Percentiles rank a stretch among this genome's conserved stretches.
phyloP scores from a whole-genome alignment of 2,888 invertebrate genomes.

The Yponomeuta evonymella region DNA sequence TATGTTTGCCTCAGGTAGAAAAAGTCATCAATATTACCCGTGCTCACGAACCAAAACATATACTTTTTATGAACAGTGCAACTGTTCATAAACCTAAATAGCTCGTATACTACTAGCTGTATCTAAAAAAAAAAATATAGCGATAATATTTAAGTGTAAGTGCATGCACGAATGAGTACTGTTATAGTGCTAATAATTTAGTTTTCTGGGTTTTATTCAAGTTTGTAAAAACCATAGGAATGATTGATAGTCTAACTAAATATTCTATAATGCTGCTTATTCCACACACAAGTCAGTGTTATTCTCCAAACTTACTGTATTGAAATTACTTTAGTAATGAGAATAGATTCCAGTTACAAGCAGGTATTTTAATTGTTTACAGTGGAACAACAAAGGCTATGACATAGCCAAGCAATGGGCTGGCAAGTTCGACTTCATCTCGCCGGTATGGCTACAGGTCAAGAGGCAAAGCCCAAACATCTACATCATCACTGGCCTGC shows the following conservation, averaged over 20 bases:
- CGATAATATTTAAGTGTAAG: neutral
- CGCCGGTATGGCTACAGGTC: constrained; percentile 97
- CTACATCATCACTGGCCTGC: constrained; percentile 82
- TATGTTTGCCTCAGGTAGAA: neutral
- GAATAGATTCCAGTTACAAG: neutral
- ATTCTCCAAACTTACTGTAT: no score
- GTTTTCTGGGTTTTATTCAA: no score
- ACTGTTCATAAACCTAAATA: no score
- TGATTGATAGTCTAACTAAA: no score
- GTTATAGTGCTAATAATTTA: no score
- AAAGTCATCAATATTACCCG: neutral
- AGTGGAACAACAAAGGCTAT: constrained; percentile 98
- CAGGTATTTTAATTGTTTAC: constrained; percentile 33
- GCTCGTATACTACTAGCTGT: no score
- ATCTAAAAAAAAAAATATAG: neutral
- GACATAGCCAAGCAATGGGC: constrained; percentile 93
- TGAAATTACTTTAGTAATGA: no score
- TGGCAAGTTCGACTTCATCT: constrained; percentile 91
- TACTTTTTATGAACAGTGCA: no score
- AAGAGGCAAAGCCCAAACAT: constrained; percentile 77
- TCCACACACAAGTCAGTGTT: no score
- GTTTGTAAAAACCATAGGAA: no score
- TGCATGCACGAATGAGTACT: neutral
- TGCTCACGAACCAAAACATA: no score
- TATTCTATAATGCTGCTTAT: no score